phyloP scores from a whole-genome alignment of 2,797 vertebrate genomes.

The Premnoplex brunnescens region DNA sequence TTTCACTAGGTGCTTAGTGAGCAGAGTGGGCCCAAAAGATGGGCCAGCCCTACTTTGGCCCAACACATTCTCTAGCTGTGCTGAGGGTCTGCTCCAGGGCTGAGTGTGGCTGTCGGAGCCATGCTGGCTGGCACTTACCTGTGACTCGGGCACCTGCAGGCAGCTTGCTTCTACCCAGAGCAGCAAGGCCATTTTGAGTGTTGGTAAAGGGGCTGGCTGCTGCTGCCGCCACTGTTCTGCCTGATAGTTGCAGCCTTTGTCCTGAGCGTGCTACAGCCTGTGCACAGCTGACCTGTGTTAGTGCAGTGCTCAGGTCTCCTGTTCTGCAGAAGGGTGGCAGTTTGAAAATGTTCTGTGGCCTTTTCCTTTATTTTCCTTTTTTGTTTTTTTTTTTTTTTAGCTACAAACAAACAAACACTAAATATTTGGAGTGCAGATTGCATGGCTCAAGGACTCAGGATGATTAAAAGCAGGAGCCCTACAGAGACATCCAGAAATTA shows the following conservation, averaged over 20 bases:
- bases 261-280: not conserved
- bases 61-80: not conserved
- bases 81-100: not conserved
- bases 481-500: conserved; percentile 51
- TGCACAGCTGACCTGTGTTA: not conserved
- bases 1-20: not conserved
- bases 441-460: not conserved
- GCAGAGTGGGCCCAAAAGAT: not conserved
- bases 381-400: not conserved
- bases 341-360: not conserved
- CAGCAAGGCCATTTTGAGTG: not conserved
- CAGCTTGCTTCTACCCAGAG: not conserved
- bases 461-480: conserved; percentile 46
- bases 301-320: not conserved
- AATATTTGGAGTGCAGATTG: not conserved
- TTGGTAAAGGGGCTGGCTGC: not conserved
- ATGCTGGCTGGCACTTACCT: not conserved
- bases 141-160: not conserved
- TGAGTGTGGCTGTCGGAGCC: not conserved
- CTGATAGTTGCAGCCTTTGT: not conserved
- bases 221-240: not conserved
- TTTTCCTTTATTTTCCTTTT: not conserved
- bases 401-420: conserved; percentile 11
- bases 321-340: not conserved
- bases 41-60: not conserved